Percentiles rank a stretch among this genome's conserved stretches.
phyloP scores from a whole-genome alignment of 2,797 vertebrate genomes.

The Sebastes elongatus region DNA sequence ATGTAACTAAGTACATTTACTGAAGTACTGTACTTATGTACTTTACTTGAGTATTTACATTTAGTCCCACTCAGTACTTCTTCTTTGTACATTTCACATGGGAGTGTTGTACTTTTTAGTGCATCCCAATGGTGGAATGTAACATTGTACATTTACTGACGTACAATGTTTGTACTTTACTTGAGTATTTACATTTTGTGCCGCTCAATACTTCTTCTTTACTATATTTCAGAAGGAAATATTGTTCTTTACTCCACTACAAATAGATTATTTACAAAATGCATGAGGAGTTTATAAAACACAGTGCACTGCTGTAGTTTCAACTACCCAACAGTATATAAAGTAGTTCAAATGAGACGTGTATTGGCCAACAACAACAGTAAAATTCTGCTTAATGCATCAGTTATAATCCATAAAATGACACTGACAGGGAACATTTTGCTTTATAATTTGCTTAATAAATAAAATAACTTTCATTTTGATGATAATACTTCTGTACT shows the following conservation, averaged over 20 bases:
- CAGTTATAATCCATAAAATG: background rate
- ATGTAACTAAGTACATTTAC: too few species aligned
- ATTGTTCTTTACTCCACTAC: background rate
- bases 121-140: too few species aligned
- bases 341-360: background rate
- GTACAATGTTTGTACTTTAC: too few species aligned
- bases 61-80: rapidly evolving
- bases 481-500: too few species aligned
- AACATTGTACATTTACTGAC: too few species aligned
- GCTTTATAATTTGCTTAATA: background rate
- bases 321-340: background rate
- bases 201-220: background rate
- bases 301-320: too few species aligned
- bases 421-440: background rate
- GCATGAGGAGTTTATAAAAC: too few species aligned
- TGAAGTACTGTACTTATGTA: too few species aligned
- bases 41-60: too few species aligned
- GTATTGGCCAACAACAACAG: background rate
- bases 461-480: background rate
- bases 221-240: background rate
- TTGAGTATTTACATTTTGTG: too few species aligned
- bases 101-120: too few species aligned
- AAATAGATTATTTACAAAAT: background rate
- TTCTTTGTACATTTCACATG: too few species aligned
- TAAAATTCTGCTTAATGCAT: background rate